phyloP scores from a whole-genome alignment of 2,888 invertebrate species.

The Drosophila pseudotakahashii region DNA sequence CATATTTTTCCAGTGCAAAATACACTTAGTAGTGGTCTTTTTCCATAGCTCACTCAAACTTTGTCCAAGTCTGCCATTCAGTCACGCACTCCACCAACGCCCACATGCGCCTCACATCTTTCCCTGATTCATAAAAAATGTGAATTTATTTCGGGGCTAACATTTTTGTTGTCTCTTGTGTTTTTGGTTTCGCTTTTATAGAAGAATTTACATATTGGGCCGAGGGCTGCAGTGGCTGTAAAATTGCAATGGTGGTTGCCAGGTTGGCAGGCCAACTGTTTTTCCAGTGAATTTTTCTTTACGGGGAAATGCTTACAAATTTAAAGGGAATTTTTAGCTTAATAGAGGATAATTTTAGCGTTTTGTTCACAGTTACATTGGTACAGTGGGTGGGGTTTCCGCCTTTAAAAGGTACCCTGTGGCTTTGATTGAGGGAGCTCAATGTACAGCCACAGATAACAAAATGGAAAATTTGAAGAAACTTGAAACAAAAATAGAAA shows the following conservation, averaged over 20 bases:
- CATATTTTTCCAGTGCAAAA: constrained; percentile 3
- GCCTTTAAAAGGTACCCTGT: constrained; percentile 2
- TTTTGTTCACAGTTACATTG: constrained; percentile 22
- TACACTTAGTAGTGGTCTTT: constrained; percentile 10
- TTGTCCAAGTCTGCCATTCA: constrained; percentile 38
- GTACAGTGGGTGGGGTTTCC: constrained; percentile 8
- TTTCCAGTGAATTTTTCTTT: constrained; percentile 27
- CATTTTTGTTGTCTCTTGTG: constrained; percentile 38
- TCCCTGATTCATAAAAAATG: constrained; percentile 72
- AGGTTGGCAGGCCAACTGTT: constrained; percentile 11
- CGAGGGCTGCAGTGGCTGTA: constrained; percentile 33
- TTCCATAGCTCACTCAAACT: constrained; percentile 9
- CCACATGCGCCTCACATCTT: constrained; percentile 30
- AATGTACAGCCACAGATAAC: background rate
- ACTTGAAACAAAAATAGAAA: too few species aligned
- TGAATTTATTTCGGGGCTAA: constrained; percentile 59
- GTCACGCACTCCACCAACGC: constrained; percentile 47
- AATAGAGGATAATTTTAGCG: constrained; percentile 30
- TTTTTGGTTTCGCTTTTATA: constrained; percentile 45
- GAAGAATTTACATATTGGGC: constrained; percentile 37
- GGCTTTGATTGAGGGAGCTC: background rate
- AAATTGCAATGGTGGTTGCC: constrained; percentile 28
- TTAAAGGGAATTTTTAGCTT: constrained; percentile 26
- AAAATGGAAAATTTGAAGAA: background rate
- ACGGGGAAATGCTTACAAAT: constrained; percentile 23